phyloP scores from a whole-genome alignment of 2,888 invertebrate species.

The Coronaproctus castanopsis region DNA sequence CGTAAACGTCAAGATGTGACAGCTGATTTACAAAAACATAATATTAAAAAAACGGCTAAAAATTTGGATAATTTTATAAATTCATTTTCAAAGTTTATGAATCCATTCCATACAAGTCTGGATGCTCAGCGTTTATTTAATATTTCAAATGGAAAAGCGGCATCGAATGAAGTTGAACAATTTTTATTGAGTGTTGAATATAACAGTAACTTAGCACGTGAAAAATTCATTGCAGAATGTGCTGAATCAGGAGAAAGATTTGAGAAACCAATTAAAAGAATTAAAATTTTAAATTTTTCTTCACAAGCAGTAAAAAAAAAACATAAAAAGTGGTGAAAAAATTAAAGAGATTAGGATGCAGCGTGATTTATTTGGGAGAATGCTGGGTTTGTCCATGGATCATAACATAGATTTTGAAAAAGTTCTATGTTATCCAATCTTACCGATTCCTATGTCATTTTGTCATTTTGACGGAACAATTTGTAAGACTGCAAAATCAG shows the following conservation, averaged over 20 bases:
- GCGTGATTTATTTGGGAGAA: conserved; percentile 3
- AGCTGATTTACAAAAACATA: conserved; percentile 1
- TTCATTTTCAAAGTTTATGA: neutral
- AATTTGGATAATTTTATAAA: neutral
- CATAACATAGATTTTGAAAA: conserved; percentile 18
- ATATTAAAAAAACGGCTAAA: neutral
- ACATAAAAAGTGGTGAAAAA: neutral
- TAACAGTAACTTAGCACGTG: neutral
- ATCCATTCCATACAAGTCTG: conserved; percentile 3
- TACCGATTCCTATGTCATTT: conserved; percentile 19
- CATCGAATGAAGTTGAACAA: neutral
- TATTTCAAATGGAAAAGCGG: conserved; percentile 1
- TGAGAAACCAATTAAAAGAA: conserved; percentile 2
- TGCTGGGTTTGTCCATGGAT: conserved; percentile 3
- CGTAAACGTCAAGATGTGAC: neutral
- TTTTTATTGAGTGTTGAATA: conserved; percentile 3
- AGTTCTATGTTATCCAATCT: conserved; percentile 19
- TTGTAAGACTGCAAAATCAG: conserved; percentile 20
- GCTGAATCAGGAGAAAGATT: neutral
- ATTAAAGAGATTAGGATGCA: neutral
- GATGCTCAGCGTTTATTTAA: neutral
- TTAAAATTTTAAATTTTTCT: conserved; percentile 1
- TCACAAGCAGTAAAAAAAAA: conserved; percentile 1
- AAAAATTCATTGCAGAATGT: conserved; percentile 7
- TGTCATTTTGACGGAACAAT: conserved; percentile 20